phyloP scores from a whole-genome alignment of 2,888 invertebrate species.

The Patella pellucida region DNA sequence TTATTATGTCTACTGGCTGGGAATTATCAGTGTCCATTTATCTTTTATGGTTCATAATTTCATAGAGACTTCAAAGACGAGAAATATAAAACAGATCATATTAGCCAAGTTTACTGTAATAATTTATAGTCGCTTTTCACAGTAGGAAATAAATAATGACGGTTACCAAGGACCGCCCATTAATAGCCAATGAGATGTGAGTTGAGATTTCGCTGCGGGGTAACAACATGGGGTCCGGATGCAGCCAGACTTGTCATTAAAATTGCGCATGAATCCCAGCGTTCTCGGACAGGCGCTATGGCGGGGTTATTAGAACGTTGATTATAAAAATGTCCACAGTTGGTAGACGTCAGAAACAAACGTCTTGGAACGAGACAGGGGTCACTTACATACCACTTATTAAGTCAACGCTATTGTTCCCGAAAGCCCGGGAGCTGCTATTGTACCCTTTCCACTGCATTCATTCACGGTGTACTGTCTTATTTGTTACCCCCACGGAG shows the following conservation, averaged over 20 bases:
- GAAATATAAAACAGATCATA: not conserved
- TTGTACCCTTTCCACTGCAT: too few relatives aligned
- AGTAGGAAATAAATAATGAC: not conserved
- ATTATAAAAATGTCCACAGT: not conserved
- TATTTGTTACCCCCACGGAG: not conserved
- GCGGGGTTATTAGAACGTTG: not conserved
- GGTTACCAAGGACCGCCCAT: constrained; percentile 9
- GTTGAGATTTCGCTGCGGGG: constrained; percentile 10
- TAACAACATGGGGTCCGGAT: constrained; percentile 6
- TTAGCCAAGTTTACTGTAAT: not conserved
- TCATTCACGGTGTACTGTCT: too few relatives aligned
- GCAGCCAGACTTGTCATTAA: not conserved
- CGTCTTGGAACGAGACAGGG: not conserved
- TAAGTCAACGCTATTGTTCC: too few relatives aligned
- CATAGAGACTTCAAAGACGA: not conserved
- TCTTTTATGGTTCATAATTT: not conserved
- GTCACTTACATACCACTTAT: not conserved
- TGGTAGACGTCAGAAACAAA: not conserved
- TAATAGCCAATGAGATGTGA: constrained; percentile 6
- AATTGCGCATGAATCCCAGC: not conserved
- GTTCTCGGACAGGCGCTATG: not conserved
- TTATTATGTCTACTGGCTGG: too few relatives aligned
- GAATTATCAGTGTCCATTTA: not conserved
- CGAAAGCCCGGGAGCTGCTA: too few relatives aligned
- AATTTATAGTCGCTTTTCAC: not conserved